Percentiles rank a stretch among this genome's conserved stretches.
These are phyloP conservation scores for Oryzias melastigma DNA, from an alignment of 2,113 vertebrate species.

Conservation along the genomic window DNA sequence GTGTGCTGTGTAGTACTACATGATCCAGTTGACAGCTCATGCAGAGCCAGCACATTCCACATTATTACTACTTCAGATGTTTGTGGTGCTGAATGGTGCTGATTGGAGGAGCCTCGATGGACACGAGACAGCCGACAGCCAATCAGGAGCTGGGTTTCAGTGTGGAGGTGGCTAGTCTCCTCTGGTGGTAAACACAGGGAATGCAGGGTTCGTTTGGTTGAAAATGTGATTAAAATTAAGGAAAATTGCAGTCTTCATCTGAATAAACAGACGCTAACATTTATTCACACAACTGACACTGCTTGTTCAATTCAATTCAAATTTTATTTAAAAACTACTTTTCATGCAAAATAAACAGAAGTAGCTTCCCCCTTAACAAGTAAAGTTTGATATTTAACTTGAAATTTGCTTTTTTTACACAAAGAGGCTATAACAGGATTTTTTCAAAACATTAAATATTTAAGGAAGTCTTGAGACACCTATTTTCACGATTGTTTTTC, in stretches of 20 bases:
- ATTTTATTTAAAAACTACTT: no score
- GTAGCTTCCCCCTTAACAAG: no score
- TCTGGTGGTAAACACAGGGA: slow-evolving; percentile 44
- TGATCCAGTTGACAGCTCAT: slow-evolving; percentile 78
- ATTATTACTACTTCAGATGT: slow-evolving; percentile 82
- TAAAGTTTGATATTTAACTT: no score
- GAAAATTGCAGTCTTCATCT: not conserved
- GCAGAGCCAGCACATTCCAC: slow-evolving; percentile 78
- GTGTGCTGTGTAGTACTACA: slow-evolving; percentile 73
- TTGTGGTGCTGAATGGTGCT: slow-evolving; percentile 67
- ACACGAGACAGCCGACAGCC: slow-evolving; percentile 63
- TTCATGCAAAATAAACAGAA: no score
- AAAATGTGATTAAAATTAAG: not conserved
- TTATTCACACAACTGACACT: not conserved
- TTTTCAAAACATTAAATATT: no score
- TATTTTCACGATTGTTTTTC: no score
- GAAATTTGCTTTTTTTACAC: no score
- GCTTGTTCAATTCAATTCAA: no score
- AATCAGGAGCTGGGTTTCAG: slow-evolving; percentile 70
- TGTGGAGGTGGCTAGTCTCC: slow-evolving; percentile 58
- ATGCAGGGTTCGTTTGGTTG: not conserved
- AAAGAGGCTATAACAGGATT: no score
- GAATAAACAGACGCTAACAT: not conserved
- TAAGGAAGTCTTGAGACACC: no score
- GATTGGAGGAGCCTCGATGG: slow-evolving; percentile 74